Base-by-base conservation (phyloP, 2,888 invertebrate genomes). In the Encarsia formosa region DNA sequence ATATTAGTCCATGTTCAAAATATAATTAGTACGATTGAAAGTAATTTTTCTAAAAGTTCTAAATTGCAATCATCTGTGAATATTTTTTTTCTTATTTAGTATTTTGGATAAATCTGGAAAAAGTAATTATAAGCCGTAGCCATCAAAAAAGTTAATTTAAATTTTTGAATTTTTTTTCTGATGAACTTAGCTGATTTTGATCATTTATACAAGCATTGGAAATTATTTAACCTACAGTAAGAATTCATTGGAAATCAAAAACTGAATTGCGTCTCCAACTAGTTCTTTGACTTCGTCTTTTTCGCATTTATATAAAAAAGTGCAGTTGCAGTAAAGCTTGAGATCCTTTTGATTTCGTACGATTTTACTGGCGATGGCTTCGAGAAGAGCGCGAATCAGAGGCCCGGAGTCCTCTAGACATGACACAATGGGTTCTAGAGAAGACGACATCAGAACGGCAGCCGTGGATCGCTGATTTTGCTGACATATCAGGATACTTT, bases 401-500 rank as follows among this genome's bases (percentile, higher is more conserved):
- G 85, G 85, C 8, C 83, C 85, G 48, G 84, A 81, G 67, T 79
- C 79, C 64, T 85, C 81, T 47, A 96, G 81, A 67, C 94, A 94
- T 66, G 93, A 94, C 60, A 80, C 79, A 5, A 96, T 86, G 5
- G 92, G 85, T 49, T 84, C 80, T 44, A 90, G 71, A 39, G 78
- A 71, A 6, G 85, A 81, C 52, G 79, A 79, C 68, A 95, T 80
- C 55, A 97, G 75, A 41, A 80, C 78, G 62, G 82, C 79, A 0
- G 87, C 93, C 52, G 83, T 78, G 61, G 80, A 79, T 59, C 81
- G 82, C 68, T 94, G 92, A 59, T 77, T 81, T 35, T 83, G 80
- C 57, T 87, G 86, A 69, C 96, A 96, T 37, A 97, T 81, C 39
- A 98, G 77, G 63, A 96, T 87, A 70, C 96, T 95, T 76, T 97